phyloP scores from a whole-genome alignment of 2,888 invertebrate genomes.

The Patella pellucida region DNA sequence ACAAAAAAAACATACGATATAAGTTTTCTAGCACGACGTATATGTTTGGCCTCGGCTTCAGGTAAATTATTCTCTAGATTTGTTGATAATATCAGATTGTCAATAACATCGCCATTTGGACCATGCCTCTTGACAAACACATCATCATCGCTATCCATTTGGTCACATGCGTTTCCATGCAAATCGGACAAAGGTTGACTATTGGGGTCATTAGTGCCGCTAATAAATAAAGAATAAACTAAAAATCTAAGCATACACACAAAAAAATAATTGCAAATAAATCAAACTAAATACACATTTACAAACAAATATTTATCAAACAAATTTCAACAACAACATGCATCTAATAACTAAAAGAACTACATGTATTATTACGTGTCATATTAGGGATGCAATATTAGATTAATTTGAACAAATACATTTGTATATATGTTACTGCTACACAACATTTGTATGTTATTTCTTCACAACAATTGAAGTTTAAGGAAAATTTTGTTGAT shows the following conservation, averaged over 20 bases:
- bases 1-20: slow-evolving; percentile 55
- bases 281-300: too few species aligned
- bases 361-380: too few species aligned
- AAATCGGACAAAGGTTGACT: neutral
- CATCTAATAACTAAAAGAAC: too few species aligned
- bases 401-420: too few species aligned
- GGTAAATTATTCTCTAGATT: slow-evolving; percentile 49
- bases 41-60: slow-evolving; percentile 57
- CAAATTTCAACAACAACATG: too few species aligned
- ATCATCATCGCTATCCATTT: slow-evolving; percentile 33
- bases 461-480: too few species aligned
- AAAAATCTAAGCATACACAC: slow-evolving; percentile 5
- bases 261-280: too few species aligned
- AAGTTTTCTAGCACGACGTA: slow-evolving; percentile 61
- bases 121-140: slow-evolving; percentile 30
- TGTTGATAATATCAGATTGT: slow-evolving; percentile 36
- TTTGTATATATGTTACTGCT: too few species aligned
- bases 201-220: neutral
- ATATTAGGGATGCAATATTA: too few species aligned
- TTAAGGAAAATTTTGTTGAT: too few species aligned
- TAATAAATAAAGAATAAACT: slow-evolving; percentile 5
- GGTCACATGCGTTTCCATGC: slow-evolving; percentile 4
- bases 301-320: too few species aligned
- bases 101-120: slow-evolving; percentile 29
- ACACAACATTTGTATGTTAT: too few species aligned